Percentiles rank a stretch among this genome's conserved stretches.
These are phyloP conservation scores for Syngnathus scovelli DNA, from an alignment of 2,113 vertebrate species.

Conservation along the genomic window DNA sequence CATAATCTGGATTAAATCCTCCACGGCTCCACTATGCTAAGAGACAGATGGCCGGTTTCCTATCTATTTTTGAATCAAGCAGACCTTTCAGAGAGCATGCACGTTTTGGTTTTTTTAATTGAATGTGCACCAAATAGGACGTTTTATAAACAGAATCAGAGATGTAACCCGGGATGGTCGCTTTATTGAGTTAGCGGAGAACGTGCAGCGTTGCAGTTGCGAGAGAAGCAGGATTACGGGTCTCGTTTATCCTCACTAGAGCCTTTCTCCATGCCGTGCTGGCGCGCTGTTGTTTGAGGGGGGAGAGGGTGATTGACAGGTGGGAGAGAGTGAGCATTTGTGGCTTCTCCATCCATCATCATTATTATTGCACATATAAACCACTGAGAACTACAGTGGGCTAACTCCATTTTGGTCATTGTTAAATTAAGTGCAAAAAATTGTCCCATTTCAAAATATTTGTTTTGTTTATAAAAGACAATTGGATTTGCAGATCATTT, in stretches of 20 bases:
- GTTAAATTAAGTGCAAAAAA: too few relatives aligned
- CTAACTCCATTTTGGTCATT: background rate
- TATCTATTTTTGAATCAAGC: constrained; percentile 66
- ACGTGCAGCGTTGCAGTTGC: constrained; percentile 40
- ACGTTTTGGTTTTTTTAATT: constrained; percentile 56
- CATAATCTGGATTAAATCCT: constrained; percentile 94
- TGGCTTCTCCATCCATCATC: background rate
- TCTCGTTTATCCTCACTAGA: constrained; percentile 51
- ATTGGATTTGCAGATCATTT: too few relatives aligned
- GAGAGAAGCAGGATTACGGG: constrained; percentile 57
- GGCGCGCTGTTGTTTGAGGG: constrained; percentile 44
- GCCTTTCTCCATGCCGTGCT: constrained; percentile 39
- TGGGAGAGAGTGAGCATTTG: constrained; percentile 19
- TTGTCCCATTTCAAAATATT: too few relatives aligned
- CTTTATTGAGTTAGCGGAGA: constrained; percentile 66
- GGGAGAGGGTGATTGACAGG: constrained; percentile 38
- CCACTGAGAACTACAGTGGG: background rate
- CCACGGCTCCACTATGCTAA: constrained; percentile 69
- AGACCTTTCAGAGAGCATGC: constrained; percentile 39
- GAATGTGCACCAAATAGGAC: constrained; percentile 44
- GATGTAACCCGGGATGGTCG: constrained; percentile 14
- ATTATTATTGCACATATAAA: background rate
- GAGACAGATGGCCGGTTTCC: constrained; percentile 90
- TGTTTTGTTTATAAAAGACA: too few relatives aligned
- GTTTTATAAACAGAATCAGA: constrained; percentile 6